Evolutionary conservation across 2,113 vertebrate species (phyloP), one percentile per base, ranked within the genome.

Genomic region (Eptatretus burgeri): DNA sequence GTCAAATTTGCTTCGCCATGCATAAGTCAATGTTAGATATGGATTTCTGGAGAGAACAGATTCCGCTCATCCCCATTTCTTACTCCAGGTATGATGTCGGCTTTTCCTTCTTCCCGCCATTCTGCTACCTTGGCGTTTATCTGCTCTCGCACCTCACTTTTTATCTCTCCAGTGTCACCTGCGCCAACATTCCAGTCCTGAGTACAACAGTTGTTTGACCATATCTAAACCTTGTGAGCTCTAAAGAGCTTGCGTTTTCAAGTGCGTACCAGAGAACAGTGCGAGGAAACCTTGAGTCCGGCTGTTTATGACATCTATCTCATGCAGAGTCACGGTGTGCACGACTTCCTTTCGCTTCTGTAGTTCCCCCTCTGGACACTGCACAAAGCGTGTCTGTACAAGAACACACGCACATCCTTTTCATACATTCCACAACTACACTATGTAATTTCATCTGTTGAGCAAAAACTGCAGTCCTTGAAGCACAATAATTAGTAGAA

Each of bases 261-360:
- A 2, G 7, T 2, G 2, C 16, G 2, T 65, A 80, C 79, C 85
- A 1, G 85, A 87, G 72, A 93, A 93, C 2, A 93, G 80, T 0
- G 86, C 86, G 51, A 93, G 75, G 72, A 91, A 93, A 64, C 86
- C 86, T 71, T 93, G 85, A 0, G 86, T 91, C 63, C 86, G 80
- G 63, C 83, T 86, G 75, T 91, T 93, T 73, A 93, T 93, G 71
- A 91, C 86, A 0, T 91, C 85, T 0, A 93, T 86, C 76, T 91
- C 85, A 0, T 93, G 86, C 17, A 93, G 75, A 1, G 84, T 83
- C 70, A 93, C 85, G 0, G 84, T 91, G 66, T 93, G 85, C 5
- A 93, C 82, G 17, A 91, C 84, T 70, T 91, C 85, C 67, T 87
- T 87, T 52, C 86, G 78, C 53, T 91, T 93, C 76, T 91, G 86